Conservation (phyloP, 2,888 invertebrate genomes). For the Crioceris asparagi region DNA sequence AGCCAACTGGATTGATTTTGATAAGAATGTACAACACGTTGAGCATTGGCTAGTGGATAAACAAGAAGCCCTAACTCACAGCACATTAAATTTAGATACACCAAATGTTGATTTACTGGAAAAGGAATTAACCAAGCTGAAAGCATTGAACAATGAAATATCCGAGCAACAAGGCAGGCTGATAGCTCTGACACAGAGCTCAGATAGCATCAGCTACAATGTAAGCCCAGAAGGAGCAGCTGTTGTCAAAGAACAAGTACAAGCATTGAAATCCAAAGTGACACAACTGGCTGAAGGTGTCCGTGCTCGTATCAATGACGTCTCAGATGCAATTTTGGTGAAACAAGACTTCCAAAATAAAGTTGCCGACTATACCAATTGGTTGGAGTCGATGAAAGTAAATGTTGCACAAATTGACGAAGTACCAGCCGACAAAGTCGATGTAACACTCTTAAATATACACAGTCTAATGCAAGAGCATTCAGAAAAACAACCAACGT, state of each 20-base stretch:
- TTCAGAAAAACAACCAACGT: constrained; percentile 68
- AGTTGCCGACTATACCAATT: constrained; percentile 65
- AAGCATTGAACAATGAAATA: constrained; percentile 74
- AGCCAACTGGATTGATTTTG: constrained; percentile 71
- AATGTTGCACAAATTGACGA: constrained; percentile 70
- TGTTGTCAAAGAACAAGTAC: constrained; percentile 59
- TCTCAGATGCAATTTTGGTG: constrained; percentile 71
- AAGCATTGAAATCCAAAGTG: constrained; percentile 63
- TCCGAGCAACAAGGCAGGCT: constrained; percentile 77
- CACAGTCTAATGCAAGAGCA: constrained; percentile 77
- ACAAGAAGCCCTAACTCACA: constrained; percentile 49
- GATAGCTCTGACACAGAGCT: constrained; percentile 65
- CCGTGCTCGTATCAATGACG: constrained; percentile 62
- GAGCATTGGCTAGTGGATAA: constrained; percentile 66
- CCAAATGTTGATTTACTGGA: constrained; percentile 68
- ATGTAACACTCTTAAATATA: constrained; percentile 63
- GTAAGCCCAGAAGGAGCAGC: constrained; percentile 69
- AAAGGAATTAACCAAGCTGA: constrained; percentile 62
- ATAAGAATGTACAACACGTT: constrained; percentile 62
- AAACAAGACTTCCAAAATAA: constrained; percentile 77
- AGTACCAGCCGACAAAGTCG: constrained; percentile 71
- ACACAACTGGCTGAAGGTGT: constrained; percentile 66
- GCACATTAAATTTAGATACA: constrained; percentile 51
- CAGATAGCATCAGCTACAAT: constrained; percentile 67
- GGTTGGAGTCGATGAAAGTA: constrained; percentile 63